Evolutionary conservation across 1,140 invertebrate genomes (phyloP).

Genomic region (Orius insidiosus): DNA sequence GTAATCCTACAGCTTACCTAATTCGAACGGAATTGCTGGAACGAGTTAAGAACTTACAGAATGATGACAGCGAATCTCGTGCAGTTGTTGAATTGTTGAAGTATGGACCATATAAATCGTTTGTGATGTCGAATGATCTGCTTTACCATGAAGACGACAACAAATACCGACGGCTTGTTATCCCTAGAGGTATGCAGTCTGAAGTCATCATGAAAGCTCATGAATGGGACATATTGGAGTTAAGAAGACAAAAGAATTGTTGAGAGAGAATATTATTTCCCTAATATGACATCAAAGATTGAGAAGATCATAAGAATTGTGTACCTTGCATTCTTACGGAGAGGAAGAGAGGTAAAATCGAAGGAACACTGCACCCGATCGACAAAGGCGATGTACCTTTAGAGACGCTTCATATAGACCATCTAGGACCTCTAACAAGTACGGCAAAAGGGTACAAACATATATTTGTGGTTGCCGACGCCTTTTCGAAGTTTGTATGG

Average conservation of each 20-base stretch:
- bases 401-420: conserved; percentile 24
- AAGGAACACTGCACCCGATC: conserved; percentile 24
- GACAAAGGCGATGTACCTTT: conserved; percentile 21
- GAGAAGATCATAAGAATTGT: conserved; percentile 23
- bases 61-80: conserved; percentile 8
- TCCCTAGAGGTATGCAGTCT: conserved; percentile 20
- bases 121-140: conserved; percentile 12
- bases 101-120: neutral
- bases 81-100: conserved; percentile 4
- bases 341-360: conserved; percentile 26
- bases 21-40: conserved; percentile 17
- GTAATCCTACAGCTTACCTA: conserved; percentile 10
- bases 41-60: conserved; percentile 17
- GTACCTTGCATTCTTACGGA: conserved; percentile 24
- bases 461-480: conserved; percentile 21
- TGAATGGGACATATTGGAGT: conserved; percentile 25
- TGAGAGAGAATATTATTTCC: conserved; percentile 26
- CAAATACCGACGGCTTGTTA: conserved; percentile 13
- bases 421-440: conserved; percentile 23
- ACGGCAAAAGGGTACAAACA: conserved; percentile 23
- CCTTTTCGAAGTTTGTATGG: conserved; percentile 21
- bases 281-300: conserved; percentile 23
- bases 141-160: conserved; percentile 13
- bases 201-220: conserved; percentile 23
- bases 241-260: conserved; percentile 24